Evolutionary conservation across 2,797 vertebrate genomes (phyloP), one percentile per base, ranked within the genome.

Genomic region (Hylomyscus alleni): DNA sequence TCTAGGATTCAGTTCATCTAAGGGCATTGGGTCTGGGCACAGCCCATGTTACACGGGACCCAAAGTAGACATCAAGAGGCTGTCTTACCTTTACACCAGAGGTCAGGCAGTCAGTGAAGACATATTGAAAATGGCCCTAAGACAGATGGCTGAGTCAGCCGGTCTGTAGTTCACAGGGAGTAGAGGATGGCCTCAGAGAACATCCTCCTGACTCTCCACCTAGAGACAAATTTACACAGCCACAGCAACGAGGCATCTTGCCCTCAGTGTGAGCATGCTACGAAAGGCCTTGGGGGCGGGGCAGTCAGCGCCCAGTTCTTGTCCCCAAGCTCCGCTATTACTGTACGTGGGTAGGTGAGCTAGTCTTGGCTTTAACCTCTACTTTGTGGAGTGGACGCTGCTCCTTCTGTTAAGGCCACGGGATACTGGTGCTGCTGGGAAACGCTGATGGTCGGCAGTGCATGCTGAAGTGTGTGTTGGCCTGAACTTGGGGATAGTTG

Each of bases 341-440:
- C 17, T 0, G 15, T 10, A 15, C 44, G 37, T 62, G 84, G 12
- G 20, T 1, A 12, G 47, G 29, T 76, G 56, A 31, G 15, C 4
- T 4, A 72, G 19, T 40, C 44, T 69, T 52, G 13, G 24, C 44
- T 67, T 69, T 50, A 73, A 54, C 52, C 65, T 24, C 52, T 60
- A 26, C 60, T 37, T 26, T 37, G 40, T 84, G 0, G 1, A 8
- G 1, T 22, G 0, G 1, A 22, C n/a, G 26, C 31, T 60, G 17
- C 15, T 31, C 20, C n/a, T 60, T 90, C 58, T 19, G 0, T 31
- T 20, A 31, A 37, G 56, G 50, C 52, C 65, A 37, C 0, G 5
- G 34, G 29, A 52, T 56, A 19, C 6, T 19, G 19, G 56, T 37
- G 15, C 15, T 75, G 29, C 87, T 52, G 69, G 77, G 73, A 76